phyloP scores from a whole-genome alignment of 2,797 vertebrate species.

The Zalophus californianus region DNA sequence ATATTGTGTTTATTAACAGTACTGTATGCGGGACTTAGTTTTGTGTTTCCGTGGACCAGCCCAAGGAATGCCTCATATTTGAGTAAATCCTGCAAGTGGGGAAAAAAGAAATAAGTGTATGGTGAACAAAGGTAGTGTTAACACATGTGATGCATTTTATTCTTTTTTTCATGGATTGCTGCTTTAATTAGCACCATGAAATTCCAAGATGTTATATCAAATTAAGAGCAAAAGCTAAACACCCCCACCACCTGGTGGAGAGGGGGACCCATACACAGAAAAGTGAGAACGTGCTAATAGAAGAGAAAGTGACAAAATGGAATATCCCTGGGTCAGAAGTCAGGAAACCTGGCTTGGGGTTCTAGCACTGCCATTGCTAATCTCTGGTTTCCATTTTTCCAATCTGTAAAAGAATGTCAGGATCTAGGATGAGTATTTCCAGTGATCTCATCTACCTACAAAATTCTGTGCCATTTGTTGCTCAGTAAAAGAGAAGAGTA shows the following conservation, averaged over 20 bases:
- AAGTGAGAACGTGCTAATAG: background rate
- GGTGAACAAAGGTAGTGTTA: background rate
- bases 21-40: background rate
- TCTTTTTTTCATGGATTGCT: background rate
- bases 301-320: background rate
- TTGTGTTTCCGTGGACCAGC: background rate
- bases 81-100: slow-evolving; percentile 3
- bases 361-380: background rate
- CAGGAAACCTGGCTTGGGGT: background rate
- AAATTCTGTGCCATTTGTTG: background rate
- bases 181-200: slow-evolving; percentile 25
- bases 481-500: background rate
- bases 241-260: background rate
- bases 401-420: background rate
- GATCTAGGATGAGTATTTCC: background rate
- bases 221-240: slow-evolving; percentile 23
- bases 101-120: background rate
- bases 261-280: background rate
- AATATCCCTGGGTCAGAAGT: background rate
- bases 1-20: background rate
- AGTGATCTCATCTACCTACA: background rate
- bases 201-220: background rate
- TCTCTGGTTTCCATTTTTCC: background rate
- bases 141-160: background rate
- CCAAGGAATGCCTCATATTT: background rate